Evolutionary conservation across 2,113 vertebrate genomes (phyloP).

Genomic region (Apteryx owenii): DNA sequence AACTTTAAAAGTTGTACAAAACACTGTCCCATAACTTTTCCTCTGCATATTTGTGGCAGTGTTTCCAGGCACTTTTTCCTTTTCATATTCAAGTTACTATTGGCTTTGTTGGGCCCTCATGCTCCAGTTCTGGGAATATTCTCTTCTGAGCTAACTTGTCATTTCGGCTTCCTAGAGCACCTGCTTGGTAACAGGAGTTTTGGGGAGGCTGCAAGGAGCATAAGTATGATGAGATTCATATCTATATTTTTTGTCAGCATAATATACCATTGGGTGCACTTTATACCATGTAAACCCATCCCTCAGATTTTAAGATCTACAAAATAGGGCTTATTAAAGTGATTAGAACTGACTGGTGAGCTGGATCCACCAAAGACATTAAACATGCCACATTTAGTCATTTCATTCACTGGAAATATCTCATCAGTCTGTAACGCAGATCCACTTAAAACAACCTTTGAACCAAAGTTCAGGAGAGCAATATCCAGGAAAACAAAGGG

Average conservation of each 20-base stretch:
- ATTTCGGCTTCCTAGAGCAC: not conserved
- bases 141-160: not conserved
- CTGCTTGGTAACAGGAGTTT: not conserved
- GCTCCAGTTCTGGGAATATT: not conserved
- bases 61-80: not conserved
- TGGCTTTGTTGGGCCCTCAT: not conserved
- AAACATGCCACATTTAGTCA: not conserved
- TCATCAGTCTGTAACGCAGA: slow-evolving; percentile 1
- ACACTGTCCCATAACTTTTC: not conserved
- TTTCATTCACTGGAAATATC: slow-evolving; percentile 12
- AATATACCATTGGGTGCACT: not conserved
- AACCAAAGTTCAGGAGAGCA: slow-evolving; percentile 15
- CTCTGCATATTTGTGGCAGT: not conserved
- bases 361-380: not conserved
- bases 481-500: slow-evolving; percentile 19
- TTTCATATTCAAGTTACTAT: not conserved
- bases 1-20: not conserved
- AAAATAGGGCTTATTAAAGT: not conserved
- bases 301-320: not conserved
- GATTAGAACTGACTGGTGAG: not conserved
- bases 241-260: not conserved
- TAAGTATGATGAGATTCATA: not conserved
- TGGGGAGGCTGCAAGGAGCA: not conserved
- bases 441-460: slow-evolving; percentile 54
- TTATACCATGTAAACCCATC: not conserved